Conservation (phyloP, 2,888 invertebrate genomes). For the Dysmachus trigonus region DNA sequence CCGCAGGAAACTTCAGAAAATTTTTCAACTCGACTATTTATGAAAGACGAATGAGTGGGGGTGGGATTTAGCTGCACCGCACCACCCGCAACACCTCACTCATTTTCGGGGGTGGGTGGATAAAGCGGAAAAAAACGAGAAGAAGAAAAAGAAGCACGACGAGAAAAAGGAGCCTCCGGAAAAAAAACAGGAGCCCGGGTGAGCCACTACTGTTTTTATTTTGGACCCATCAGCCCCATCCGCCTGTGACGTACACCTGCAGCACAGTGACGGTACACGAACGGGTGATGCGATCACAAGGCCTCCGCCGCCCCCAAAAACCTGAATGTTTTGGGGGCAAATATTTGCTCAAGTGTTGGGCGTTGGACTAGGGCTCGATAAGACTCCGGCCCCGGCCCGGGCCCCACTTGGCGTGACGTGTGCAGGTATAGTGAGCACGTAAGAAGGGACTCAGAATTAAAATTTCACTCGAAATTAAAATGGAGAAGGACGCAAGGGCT, state of each 20-base stretch:
- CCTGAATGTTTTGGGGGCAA: constrained; percentile 16
- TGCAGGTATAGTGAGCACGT: constrained; percentile 4
- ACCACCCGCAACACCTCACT: neutral
- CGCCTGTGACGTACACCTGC: neutral
- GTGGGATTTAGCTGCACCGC: neutral
- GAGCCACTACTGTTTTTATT: neutral
- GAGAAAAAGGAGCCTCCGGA: neutral
- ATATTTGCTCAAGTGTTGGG: neutral
- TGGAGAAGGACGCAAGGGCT: neutral
- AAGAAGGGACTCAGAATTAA: neutral
- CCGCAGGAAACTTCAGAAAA: constrained; percentile 19
- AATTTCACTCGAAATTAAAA: constrained; percentile 20
- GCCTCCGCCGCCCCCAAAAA: neutral
- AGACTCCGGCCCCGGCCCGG: no score
- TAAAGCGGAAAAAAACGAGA: neutral
- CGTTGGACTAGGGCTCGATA: neutral
- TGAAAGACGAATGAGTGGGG: neutral
- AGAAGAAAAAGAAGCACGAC: neutral
- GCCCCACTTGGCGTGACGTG: neutral
- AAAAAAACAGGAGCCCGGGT: neutral
- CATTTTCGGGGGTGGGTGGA: neutral
- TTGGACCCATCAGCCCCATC: neutral
- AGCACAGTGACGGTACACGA: neutral
- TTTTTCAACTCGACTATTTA: neutral
- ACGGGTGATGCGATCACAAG: neutral